A percentile compares a stretch with the other conserved stretches of the same genome.
phyloP scores from a whole-genome alignment of 2,888 invertebrate genomes.

The Drosophila histrio region DNA sequence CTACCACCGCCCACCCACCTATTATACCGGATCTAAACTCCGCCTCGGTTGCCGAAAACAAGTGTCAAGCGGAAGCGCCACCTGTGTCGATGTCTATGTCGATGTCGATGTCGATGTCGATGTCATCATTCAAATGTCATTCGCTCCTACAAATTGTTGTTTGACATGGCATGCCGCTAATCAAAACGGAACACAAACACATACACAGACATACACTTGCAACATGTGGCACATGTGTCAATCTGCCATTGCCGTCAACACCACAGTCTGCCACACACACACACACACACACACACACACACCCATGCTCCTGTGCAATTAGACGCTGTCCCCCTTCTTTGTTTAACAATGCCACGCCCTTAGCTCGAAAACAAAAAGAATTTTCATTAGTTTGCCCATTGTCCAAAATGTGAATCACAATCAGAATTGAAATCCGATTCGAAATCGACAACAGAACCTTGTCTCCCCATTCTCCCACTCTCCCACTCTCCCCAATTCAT shows the following conservation, averaged over 20 bases:
- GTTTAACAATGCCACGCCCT: slow-evolving; percentile 30
- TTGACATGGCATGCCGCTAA: slow-evolving; percentile 81
- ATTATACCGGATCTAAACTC: background rate
- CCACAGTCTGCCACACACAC: slow-evolving; percentile 9
- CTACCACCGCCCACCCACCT: background rate
- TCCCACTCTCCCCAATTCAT: background rate
- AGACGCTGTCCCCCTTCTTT: slow-evolving; percentile 26
- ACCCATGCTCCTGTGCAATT: slow-evolving; percentile 39
- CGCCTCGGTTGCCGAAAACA: slow-evolving; percentile 28
- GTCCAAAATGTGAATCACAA: slow-evolving; percentile 41
- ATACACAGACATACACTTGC: slow-evolving; percentile 16
- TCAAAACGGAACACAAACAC: slow-evolving; percentile 68
- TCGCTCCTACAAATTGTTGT: slow-evolving; percentile 75
- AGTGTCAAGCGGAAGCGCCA: slow-evolving; percentile 72
- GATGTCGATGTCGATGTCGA: slow-evolving; percentile 19
- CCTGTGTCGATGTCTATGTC: slow-evolving; percentile 43
- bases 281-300: background rate
- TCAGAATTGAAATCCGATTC: slow-evolving; percentile 17
- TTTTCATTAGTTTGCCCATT: slow-evolving; percentile 72
- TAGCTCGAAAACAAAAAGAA: slow-evolving; percentile 19
- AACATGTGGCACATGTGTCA: slow-evolving; percentile 43
- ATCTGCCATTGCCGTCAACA: slow-evolving; percentile 37
- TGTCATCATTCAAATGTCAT: slow-evolving; percentile 80
- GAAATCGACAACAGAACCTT: slow-evolving; percentile 3
- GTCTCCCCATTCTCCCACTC: background rate